These are phyloP conservation scores for Lepetodrilus schrolli DNA, from an alignment of 2,888 invertebrate species.

Conservation along the genomic window DNA sequence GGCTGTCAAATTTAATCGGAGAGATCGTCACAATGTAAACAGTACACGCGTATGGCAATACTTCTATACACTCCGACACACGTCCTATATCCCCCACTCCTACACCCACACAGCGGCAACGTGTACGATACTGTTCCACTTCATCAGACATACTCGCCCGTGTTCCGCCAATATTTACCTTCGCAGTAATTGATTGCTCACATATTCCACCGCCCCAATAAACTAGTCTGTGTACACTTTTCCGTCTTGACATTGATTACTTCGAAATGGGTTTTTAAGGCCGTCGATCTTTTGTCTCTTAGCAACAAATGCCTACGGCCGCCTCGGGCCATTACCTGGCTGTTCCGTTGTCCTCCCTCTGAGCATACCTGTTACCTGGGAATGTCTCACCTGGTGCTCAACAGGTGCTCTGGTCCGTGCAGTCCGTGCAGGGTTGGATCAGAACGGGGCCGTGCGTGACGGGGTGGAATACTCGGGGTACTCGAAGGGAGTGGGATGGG, in stretches of 20 bases:
- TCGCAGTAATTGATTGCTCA: neutral
- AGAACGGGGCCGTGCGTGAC: too few species aligned
- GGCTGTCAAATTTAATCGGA: too few species aligned
- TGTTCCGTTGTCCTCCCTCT: constrained; percentile 7
- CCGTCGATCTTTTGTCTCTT: neutral
- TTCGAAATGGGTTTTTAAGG: neutral
- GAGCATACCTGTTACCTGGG: neutral
- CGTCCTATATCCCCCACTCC: neutral
- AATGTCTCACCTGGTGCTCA: neutral
- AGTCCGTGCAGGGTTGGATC: too few species aligned
- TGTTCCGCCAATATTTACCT: neutral
- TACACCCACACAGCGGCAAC: neutral
- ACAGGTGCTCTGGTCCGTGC: neutral
- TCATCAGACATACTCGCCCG: too few species aligned
- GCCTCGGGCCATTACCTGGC: neutral
- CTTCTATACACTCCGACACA: too few species aligned
- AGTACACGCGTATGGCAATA: too few species aligned
- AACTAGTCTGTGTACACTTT: neutral
- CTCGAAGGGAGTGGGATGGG: too few species aligned
- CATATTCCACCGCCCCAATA: neutral
- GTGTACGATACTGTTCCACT: neutral
- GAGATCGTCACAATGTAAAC: too few species aligned
- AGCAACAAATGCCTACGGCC: neutral
- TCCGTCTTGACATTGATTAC: neutral
- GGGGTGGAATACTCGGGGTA: too few species aligned